These are phyloP conservation scores for Tenthredo livida DNA, from an alignment of 2,888 invertebrate species.

Conservation along the genomic window DNA sequence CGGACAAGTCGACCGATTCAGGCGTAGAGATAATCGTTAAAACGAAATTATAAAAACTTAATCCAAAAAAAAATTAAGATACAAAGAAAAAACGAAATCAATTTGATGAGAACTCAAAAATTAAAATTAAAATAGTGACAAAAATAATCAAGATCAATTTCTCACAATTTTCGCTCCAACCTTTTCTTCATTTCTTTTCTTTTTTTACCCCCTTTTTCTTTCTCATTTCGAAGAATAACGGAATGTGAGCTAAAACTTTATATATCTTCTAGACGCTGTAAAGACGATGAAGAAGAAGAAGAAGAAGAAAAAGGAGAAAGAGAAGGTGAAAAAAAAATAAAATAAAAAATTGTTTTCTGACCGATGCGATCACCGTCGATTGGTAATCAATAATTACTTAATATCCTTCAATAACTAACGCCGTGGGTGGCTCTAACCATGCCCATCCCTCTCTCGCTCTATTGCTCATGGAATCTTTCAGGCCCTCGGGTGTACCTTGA, in stretches of 20 bases:
- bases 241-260: too few relatives aligned
- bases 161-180: neutral
- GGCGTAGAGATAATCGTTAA: neutral
- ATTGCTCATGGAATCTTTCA: slow-evolving; percentile 24
- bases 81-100: neutral
- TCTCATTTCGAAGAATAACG: too few relatives aligned
- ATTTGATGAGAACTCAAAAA: neutral
- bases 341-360: neutral
- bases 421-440: slow-evolving; percentile 73
- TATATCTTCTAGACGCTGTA: too few relatives aligned
- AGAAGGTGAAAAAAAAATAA: too few relatives aligned
- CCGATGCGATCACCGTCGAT: slow-evolving; percentile 22
- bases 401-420: slow-evolving; percentile 76
- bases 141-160: neutral
- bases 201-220: neutral
- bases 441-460: slow-evolving; percentile 29
- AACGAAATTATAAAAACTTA: neutral
- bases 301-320: too few relatives aligned
- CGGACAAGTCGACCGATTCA: neutral
- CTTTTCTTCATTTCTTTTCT: neutral
- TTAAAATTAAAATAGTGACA: neutral
- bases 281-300: too few relatives aligned
- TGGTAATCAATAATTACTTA: slow-evolving; percentile 77
- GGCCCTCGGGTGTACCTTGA: slow-evolving; percentile 33
- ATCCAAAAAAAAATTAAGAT: neutral